Evolutionary conservation across 2,888 invertebrate genomes (phyloP), one percentile per base, ranked within the genome.

Genomic region (Agrotis ipsilon): DNA sequence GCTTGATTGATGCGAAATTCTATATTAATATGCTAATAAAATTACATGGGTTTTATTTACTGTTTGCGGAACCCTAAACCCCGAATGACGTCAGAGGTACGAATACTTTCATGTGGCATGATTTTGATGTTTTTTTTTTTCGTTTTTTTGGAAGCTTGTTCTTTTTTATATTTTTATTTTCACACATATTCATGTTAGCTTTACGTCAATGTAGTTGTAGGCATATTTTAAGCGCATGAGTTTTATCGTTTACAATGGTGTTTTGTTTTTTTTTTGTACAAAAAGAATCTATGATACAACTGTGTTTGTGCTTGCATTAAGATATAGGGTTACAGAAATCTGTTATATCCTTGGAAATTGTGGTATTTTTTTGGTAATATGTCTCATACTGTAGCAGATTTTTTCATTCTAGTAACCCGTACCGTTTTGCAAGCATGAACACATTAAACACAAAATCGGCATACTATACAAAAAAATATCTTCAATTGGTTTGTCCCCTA

Each of bases 171-270:
- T 39, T 39, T 32, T 39, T 78, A 82, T 85, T 85, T 87, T 90
- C 92, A 94, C 94, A 94, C 93, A 93, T 93, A 91, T 92, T 89
- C 93, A 92, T 91, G 86, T 92, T 93, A 92, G 91, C 89, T 84
- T 82, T 78, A 60, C 49, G 57, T 79, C 52, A 24, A 67, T 67
- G 75, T 78, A 77, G 72, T 64, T 55, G 6, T 80, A 72, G 74
- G 68, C 66, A 68, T 65, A 81, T 45, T 80, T 70, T 55, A 60
- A 67, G 59, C 48, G 88, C 89, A 89, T 89, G 87, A 64, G 63
- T 74, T 21, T 61, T 75, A 27, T 72, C 13, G n/a, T 59, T 55
- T 77, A 54, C 62, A 19, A 55, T 39, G 54, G 27, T 49, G 24
- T 78, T 45, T 59, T 59, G n/a, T n/a, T n/a, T 63, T 45, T 62